Evolutionary conservation across 2,113 vertebrate species (phyloP).

Genomic region (Siniperca chuatsi): DNA sequence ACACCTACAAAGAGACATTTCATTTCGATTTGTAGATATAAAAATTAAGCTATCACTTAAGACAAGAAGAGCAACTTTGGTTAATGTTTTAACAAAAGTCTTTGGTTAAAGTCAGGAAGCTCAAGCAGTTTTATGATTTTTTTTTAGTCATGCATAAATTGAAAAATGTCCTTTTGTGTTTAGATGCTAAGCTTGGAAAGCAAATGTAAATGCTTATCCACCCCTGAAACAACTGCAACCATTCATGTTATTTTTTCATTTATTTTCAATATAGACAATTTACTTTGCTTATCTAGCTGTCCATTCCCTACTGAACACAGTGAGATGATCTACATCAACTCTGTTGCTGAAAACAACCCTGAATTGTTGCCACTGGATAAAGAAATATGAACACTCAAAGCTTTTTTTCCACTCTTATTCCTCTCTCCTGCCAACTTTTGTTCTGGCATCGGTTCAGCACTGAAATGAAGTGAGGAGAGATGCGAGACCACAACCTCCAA

Average conservation of each 20-base stretch:
- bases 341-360: conserved; percentile 6
- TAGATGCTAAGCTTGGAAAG: not conserved
- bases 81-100: not conserved
- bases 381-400: conserved; percentile 29
- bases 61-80: not conserved
- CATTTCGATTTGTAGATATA: not conserved
- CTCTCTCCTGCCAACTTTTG: conserved; percentile 43
- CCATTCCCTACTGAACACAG: not conserved
- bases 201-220: conserved; percentile 2
- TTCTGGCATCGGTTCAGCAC: conserved; percentile 47
- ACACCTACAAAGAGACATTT: not conserved
- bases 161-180: not conserved
- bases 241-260: not conserved
- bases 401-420: not conserved
- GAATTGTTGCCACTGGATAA: conserved; percentile 8
- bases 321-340: not conserved
- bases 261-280: not conserved
- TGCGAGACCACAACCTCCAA: conserved; percentile 31
- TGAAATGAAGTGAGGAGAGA: conserved; percentile 43
- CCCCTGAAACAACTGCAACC: not conserved
- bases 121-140: not conserved
- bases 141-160: not conserved
- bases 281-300: not conserved
- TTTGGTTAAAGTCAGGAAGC: not conserved
- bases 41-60: not conserved